Evolutionary conservation across 2,888 invertebrate species (phyloP).

Genomic region (Cataglyphis cursor): DNA sequence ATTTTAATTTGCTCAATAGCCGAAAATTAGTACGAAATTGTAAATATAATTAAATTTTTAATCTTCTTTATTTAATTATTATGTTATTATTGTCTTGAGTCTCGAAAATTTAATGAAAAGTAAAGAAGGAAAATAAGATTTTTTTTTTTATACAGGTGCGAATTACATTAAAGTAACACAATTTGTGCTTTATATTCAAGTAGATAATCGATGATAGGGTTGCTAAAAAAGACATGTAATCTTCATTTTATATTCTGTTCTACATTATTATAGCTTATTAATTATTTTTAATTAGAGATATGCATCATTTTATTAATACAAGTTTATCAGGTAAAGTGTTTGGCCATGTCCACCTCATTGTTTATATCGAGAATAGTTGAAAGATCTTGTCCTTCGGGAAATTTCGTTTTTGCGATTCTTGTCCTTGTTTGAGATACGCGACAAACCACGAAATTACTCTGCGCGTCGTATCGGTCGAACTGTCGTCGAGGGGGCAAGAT

Average conservation of each 20-base stretch:
- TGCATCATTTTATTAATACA: not conserved
- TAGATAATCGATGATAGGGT: too few relatives aligned
- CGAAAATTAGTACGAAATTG: not conserved
- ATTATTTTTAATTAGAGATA: not conserved
- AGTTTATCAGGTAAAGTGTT: not conserved
- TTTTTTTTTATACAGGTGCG: too few relatives aligned
- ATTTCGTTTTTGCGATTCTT: conserved; percentile 42
- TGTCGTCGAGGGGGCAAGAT: conserved; percentile 71
- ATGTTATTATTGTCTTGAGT: too few relatives aligned
- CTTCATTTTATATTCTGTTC: not conserved
- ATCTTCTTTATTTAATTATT: not conserved
- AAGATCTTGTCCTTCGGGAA: conserved; percentile 30
- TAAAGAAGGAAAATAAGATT: too few relatives aligned
- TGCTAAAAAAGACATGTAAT: not conserved
- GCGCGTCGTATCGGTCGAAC: conserved; percentile 67
- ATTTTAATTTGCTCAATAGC: not conserved
- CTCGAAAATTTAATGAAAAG: too few relatives aligned
- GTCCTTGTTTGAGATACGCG: conserved; percentile 45
- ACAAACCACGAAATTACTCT: conserved; percentile 62
- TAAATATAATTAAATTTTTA: not conserved
- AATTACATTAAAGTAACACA: too few relatives aligned
- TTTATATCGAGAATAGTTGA: conserved; percentile 9
- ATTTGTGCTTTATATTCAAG: too few relatives aligned
- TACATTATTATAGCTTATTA: not conserved
- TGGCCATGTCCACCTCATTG: not conserved